Conservation (phyloP, 2,797 vertebrate species). For the Phataginus tetradactyla region DNA sequence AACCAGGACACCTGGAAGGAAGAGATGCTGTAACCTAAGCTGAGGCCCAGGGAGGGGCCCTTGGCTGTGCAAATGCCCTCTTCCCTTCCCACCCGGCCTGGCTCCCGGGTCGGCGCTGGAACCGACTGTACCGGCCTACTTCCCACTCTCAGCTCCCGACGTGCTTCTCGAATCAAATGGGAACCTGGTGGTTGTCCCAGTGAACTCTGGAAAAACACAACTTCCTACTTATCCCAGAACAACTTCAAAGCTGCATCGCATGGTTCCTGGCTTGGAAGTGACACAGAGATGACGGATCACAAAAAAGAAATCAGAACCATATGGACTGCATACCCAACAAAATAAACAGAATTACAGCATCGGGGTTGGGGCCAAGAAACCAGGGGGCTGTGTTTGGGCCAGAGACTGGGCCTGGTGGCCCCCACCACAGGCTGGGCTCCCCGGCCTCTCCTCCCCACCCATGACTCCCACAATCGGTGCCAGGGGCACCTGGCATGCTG, state of each 20-base stretch:
- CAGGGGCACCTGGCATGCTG: neutral
- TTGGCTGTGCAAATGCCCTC: neutral
- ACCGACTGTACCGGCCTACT: neutral
- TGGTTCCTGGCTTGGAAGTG: slow-evolving; percentile 53
- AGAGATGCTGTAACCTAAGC: too few relatives aligned
- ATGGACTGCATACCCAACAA: slow-evolving; percentile 66
- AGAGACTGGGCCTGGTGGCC: slow-evolving; percentile 49
- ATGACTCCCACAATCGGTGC: slow-evolving; percentile 8
- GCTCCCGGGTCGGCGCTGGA: neutral
- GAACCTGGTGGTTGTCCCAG: neutral
- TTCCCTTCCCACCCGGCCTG: neutral
- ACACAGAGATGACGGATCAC: slow-evolving; percentile 65
- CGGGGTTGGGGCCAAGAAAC: slow-evolving; percentile 57
- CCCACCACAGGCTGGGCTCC: slow-evolving; percentile 1
- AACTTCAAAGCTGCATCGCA: slow-evolving; percentile 56
- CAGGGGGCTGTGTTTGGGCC: slow-evolving; percentile 46
- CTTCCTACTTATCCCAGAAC: slow-evolving; percentile 50
- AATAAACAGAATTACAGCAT: slow-evolving; percentile 74
- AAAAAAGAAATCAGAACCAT: slow-evolving; percentile 76
- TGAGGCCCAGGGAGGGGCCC: neutral
- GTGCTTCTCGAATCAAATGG: neutral
- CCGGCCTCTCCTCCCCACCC: neutral
- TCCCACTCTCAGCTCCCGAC: neutral
- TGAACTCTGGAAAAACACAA: slow-evolving; percentile 27
- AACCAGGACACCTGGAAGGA: neutral